phyloP scores from a whole-genome alignment of 2,888 invertebrate species.

The Actias luna region DNA sequence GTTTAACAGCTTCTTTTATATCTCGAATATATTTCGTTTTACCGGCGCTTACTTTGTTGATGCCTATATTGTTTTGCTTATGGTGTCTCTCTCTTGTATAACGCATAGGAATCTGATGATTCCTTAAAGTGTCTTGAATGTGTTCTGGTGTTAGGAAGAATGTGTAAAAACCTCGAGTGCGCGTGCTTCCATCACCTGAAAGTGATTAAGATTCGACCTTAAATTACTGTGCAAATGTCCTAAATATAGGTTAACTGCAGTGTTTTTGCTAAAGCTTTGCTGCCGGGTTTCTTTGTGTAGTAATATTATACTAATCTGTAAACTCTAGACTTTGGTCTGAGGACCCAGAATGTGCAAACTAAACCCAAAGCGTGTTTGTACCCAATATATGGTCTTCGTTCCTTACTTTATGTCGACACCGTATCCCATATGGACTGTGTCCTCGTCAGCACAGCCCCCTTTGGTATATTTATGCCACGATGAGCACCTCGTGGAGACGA shows the following conservation, averaged over 20 bases:
- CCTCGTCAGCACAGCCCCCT: conserved; percentile 61
- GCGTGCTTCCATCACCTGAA: conserved; percentile 48
- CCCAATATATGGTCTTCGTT: not conserved
- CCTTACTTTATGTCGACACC: conserved; percentile 72
- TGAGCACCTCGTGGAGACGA: conserved; percentile 70
- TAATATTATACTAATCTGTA: not conserved
- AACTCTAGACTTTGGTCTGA: not conserved
- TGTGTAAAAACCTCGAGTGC: conserved; percentile 41
- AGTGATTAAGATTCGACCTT: conserved; percentile 32
- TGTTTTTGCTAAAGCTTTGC: not conserved
- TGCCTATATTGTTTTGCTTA: not conserved
- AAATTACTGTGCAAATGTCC: conserved; percentile 15
- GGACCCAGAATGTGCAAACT: not conserved
- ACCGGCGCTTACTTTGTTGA: not conserved
- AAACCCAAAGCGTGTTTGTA: not conserved
- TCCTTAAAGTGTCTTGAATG: not conserved
- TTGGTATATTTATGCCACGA: conserved; percentile 69
- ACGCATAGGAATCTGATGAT: not conserved
- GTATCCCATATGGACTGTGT: conserved; percentile 71
- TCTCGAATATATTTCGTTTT: not conserved
- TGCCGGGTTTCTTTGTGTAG: not conserved
- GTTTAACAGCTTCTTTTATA: not conserved
- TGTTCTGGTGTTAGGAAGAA: conserved; percentile 32
- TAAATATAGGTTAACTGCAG: too few species aligned
- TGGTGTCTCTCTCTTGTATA: not conserved